phyloP scores from a whole-genome alignment of 2,888 invertebrate species.

The Itoplectis maculator region DNA sequence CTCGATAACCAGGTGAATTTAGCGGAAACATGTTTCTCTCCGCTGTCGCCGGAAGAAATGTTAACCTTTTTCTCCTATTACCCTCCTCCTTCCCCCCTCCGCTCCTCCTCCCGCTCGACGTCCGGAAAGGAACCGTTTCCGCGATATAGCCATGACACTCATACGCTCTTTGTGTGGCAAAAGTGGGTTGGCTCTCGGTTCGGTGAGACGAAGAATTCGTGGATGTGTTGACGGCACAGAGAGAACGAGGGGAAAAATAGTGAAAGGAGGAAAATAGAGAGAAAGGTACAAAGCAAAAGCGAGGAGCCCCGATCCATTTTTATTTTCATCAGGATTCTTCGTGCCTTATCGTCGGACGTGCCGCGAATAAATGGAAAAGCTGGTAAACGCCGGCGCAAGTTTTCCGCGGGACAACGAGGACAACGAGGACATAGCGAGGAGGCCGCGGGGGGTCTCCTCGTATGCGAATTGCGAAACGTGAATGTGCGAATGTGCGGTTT shows the following conservation, averaged over 20 bases:
- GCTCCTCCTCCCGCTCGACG: too few species aligned
- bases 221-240: neutral
- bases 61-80: neutral
- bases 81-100: too few species aligned
- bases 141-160: neutral
- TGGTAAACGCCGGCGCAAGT: neutral
- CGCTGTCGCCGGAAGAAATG: neutral
- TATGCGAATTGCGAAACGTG: too few species aligned
- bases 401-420: neutral
- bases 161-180: neutral
- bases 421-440: too few species aligned
- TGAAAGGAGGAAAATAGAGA: neutral
- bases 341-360: conserved; percentile 62
- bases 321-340: conserved; percentile 48
- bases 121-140: neutral
- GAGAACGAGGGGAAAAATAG: neutral
- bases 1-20: neutral
- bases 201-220: neutral
- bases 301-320: conserved; percentile 18
- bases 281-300: neutral
- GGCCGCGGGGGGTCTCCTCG: too few species aligned
- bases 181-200: neutral
- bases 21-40: neutral
- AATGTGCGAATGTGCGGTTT: conserved; percentile 9
- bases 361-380: conserved; percentile 50